Evolutionary conservation across 2,797 vertebrate species (phyloP).

Genomic region (Phrynocephalus forsythii): DNA sequence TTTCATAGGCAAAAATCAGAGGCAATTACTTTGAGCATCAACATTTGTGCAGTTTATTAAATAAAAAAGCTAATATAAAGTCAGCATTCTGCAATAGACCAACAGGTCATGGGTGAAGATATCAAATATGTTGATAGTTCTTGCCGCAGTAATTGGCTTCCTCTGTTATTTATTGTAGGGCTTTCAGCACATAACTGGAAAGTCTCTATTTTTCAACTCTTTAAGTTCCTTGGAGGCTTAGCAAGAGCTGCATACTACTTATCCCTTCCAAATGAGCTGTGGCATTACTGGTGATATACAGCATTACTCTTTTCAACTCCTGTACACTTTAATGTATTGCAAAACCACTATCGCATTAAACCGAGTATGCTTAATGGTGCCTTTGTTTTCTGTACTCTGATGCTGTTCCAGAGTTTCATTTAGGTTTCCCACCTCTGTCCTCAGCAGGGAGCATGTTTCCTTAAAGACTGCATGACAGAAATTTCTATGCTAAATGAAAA

Average conservation of each 20-base stretch:
- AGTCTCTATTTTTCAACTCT: background rate
- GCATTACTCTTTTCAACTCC: background rate
- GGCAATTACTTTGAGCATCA: background rate
- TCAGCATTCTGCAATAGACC: conserved; percentile 19
- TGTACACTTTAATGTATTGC: background rate
- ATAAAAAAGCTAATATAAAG: conserved; percentile 22
- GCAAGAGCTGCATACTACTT: conserved; percentile 3
- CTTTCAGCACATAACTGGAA: conserved; percentile 4
- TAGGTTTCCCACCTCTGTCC: background rate
- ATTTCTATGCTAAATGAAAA: background rate
- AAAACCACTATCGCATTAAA: background rate
- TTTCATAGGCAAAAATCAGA: conserved; percentile 32
- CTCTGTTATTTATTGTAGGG: conserved; percentile 36
- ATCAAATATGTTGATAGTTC: background rate
- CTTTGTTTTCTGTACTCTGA: background rate
- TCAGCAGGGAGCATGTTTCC: background rate
- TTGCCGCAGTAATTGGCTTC: background rate
- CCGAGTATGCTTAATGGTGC: background rate
- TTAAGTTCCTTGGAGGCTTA: background rate
- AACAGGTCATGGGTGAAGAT: background rate
- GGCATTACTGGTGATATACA: background rate
- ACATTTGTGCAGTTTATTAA: conserved; percentile 41
- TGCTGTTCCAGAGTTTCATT: background rate
- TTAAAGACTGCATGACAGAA: background rate
- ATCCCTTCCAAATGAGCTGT: background rate